Conservation (phyloP, 92 coral and sea anemone species). For the Phymanthus crucifer region DNA sequence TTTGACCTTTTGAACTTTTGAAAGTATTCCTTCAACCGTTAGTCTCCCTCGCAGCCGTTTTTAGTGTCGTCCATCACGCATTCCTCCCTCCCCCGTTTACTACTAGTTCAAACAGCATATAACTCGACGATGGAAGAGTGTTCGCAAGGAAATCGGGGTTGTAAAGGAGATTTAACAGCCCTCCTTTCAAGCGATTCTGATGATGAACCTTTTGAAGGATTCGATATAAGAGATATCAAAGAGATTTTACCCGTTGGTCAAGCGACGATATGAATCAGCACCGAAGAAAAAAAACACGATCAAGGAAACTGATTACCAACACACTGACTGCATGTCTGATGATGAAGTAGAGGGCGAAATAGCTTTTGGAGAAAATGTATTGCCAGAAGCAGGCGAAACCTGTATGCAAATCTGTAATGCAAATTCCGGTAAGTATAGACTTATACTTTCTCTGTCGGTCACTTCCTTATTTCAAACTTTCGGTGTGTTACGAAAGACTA, state of each 20-base stretch:
- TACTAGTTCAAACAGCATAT: background rate
- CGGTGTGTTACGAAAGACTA: background rate
- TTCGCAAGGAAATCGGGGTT: background rate
- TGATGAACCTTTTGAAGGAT: background rate
- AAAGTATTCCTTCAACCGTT: constrained; percentile 3
- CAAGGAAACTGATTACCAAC: background rate
- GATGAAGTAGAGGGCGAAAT: background rate
- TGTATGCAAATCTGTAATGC: background rate
- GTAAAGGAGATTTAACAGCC: background rate
- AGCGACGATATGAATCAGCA: background rate
- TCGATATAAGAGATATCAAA: background rate
- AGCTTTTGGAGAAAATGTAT: background rate
- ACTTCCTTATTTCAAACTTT: background rate
- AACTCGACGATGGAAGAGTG: background rate
- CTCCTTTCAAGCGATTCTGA: background rate
- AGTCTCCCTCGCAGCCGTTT: too few relatives aligned
- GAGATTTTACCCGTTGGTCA: constrained; percentile 7
- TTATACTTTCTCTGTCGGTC: background rate
- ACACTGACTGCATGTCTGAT: background rate
- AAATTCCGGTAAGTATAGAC: background rate
- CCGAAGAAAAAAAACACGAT: background rate
- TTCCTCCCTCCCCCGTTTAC: too few relatives aligned
- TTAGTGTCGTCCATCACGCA: too few relatives aligned
- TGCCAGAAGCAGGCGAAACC: background rate
- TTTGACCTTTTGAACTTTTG: background rate